Base-by-base conservation (phyloP, 2,888 invertebrate genomes). In the Plagiodera versicolora region DNA sequence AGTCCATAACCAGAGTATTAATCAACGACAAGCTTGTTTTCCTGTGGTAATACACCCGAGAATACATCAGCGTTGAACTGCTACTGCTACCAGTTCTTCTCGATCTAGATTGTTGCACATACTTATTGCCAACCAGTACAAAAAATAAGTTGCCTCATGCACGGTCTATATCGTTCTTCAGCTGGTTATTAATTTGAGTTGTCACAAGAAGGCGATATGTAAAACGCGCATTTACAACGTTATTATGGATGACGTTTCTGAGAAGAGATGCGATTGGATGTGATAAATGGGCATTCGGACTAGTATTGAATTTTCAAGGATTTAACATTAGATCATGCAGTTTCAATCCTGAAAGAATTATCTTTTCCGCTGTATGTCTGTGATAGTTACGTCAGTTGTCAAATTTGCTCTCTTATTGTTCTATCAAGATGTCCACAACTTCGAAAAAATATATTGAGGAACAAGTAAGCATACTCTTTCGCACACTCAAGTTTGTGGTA, bases 171-270 rank as follows among this genome's bases (percentile, higher is more conserved):
- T 60, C 46, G 58, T 39, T 39, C 39, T 39, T 39, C 39, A 56
- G 50, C 49, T 60, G 64, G 66, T 67, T 63, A 67, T 65, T 67
- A 67, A 65, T 67, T 64, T 62, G 63, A 63, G 64, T 64, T 64
- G 64, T 59, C 63, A 64, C 61, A 57, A 56, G 64, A 61, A 62
- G 64, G 66, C 65, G 66, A 64, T 61, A 52, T 52, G 56, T 45
- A 51, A 55, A 51, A 55, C 57, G 65, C 56, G 59, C 66, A 59
- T 51, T 65, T 66, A 58, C 58, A 52, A 50, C 54, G 60, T 58
- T 64, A 66, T 67, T 66, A 67, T 61, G 30, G 32, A 55, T 51
- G 51, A 19, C 5, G 9, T 9, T 54, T 50, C 57, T 52, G 32
- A 30, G 60, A 50, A 57, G 39, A 45, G 28, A 24, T 57, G 44